phyloP scores from a whole-genome alignment of 2,888 invertebrate genomes.

The Brenthis daphne region DNA sequence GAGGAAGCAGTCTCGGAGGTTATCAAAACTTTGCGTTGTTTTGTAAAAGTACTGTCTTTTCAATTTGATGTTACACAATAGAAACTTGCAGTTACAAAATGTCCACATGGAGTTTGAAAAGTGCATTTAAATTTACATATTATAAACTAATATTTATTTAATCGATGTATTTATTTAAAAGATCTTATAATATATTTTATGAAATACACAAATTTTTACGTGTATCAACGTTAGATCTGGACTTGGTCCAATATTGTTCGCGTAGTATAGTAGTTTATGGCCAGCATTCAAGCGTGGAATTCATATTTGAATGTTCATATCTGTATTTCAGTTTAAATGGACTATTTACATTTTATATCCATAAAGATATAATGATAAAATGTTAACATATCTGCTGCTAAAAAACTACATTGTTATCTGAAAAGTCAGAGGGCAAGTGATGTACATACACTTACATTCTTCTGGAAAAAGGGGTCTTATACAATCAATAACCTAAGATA shows the following conservation, averaged over 20 bases:
- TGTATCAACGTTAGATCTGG: conserved; percentile 28
- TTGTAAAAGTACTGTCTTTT: conserved; percentile 19
- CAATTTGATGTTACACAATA: conserved; percentile 17
- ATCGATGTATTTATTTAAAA: conserved; percentile 14
- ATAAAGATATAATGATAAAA: background rate
- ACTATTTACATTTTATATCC: conserved; percentile 19
- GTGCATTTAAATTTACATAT: background rate
- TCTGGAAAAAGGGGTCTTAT: too few species aligned
- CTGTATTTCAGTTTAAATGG: conserved; percentile 22
- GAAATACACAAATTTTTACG: conserved; percentile 11
- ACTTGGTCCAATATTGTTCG: conserved; percentile 20
- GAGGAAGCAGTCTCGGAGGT: conserved; percentile 23
- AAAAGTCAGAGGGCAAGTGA: too few species aligned
- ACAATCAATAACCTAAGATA: too few species aligned
- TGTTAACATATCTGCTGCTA: too few species aligned
- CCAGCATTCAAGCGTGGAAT: conserved; percentile 27
- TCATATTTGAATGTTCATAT: conserved; percentile 30
- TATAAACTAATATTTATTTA: background rate
- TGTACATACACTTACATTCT: too few species aligned
- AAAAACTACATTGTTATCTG: too few species aligned
- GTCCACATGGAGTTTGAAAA: background rate
- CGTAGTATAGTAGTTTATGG: conserved; percentile 23
- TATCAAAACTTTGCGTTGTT: conserved; percentile 17
- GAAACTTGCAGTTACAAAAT: conserved; percentile 11
- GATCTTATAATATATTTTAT: conserved; percentile 14